These are phyloP conservation scores for Falco punctatus DNA, from an alignment of 2,113 vertebrate genomes.

Conservation along the genomic window DNA sequence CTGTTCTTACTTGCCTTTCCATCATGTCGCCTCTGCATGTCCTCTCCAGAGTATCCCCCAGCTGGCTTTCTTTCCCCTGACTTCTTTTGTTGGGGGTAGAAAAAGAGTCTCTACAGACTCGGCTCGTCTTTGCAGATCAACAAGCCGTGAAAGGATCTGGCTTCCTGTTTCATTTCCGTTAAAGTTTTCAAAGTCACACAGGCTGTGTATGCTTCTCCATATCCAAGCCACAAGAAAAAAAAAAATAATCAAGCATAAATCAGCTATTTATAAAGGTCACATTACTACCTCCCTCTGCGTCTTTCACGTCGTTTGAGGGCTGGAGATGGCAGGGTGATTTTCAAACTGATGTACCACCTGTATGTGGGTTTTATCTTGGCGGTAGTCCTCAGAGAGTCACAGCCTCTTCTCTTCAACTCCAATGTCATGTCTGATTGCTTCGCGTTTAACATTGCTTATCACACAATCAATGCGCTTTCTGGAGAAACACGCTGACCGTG, in stretches of 20 bases:
- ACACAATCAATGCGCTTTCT: not conserved
- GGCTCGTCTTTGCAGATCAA: not conserved
- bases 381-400: not conserved
- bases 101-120: not conserved
- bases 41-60: not conserved
- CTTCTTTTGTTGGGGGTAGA: not conserved
- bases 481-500: not conserved
- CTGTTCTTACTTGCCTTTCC: not conserved
- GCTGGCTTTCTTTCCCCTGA: not conserved
- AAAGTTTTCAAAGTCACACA: not conserved
- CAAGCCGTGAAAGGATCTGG: not conserved
- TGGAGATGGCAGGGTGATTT: not conserved
- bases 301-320: not conserved
- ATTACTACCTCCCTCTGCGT: not conserved
- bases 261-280: constrained; percentile 27
- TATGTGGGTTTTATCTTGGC: accelerated
- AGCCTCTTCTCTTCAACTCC: not conserved
- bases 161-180: constrained; percentile 70
- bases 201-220: not conserved
- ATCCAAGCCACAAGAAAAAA: constrained; percentile 20
- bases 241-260: not conserved
- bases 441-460: not conserved
- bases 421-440: not conserved
- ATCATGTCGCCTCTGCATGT: not conserved
- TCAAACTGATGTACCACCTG: not conserved